A percentile compares a stretch with the other conserved stretches of the same genome.
Evolutionary conservation across 2,113 vertebrate genomes (phyloP).

Genomic region (Perca flavescens): DNA sequence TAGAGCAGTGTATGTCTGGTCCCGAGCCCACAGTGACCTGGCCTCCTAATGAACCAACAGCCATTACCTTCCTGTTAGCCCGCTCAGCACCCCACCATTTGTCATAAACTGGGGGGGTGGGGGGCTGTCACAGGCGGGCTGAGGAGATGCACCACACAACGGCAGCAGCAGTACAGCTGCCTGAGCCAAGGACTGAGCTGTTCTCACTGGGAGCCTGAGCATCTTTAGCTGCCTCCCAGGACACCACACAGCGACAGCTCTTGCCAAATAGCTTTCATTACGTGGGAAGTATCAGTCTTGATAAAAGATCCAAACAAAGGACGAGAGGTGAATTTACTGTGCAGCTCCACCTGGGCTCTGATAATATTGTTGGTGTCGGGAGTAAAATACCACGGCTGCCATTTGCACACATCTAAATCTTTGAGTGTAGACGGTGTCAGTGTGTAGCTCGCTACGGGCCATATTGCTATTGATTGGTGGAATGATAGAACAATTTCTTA

Average conservation of each 20-base stretch:
- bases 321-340: slow-evolving; percentile 72
- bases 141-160: slow-evolving; percentile 55
- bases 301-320: slow-evolving; percentile 81
- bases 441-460: slow-evolving; percentile 72
- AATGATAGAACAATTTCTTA: slow-evolving; percentile 83
- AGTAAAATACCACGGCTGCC: slow-evolving; percentile 76
- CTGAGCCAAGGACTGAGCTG: slow-evolving; percentile 45
- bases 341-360: slow-evolving; percentile 66
- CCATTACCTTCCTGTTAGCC: slow-evolving; percentile 75
- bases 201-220: slow-evolving; percentile 55
- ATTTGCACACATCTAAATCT: slow-evolving; percentile 83
- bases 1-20: slow-evolving; percentile 31
- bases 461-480: slow-evolving; percentile 81
- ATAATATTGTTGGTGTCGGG: slow-evolving; percentile 78
- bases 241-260: slow-evolving; percentile 61
- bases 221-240: slow-evolving; percentile 69
- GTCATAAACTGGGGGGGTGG: slow-evolving; percentile 68
- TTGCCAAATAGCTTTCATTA: slow-evolving; percentile 81
- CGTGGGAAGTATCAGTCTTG: slow-evolving; percentile 72
- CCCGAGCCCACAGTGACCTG: slow-evolving; percentile 61
- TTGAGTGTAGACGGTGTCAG: slow-evolving; percentile 61
- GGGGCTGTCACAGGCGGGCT: slow-evolving; percentile 65
- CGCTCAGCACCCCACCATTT: slow-evolving; percentile 71
- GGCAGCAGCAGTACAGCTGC: slow-evolving; percentile 42
- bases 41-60: slow-evolving; percentile 74